Evolutionary conservation across 2,797 vertebrate genomes (phyloP), one percentile per base, ranked within the genome.

Genomic region (Neosilurus mollespiculum): DNA sequence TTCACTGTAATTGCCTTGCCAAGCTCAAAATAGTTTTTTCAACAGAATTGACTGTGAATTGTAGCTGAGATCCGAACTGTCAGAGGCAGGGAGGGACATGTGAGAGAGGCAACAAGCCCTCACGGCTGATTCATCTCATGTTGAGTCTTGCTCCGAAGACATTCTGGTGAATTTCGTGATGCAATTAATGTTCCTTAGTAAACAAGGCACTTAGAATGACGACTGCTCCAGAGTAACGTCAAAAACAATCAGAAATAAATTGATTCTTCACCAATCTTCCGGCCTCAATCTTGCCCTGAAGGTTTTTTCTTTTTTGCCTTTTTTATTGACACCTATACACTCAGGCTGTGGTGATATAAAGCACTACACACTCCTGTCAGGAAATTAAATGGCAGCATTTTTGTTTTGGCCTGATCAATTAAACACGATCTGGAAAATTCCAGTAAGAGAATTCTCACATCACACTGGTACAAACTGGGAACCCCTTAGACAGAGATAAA

Each of bases 341-440:
- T 37, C 80, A 54, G 87, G 85, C 85, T 87, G 83, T 86, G 30
- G 53, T 54, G 56, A 71, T 30, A 67, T 26, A 24, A 12, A 43
- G 53, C 62, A 34, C 73, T 66, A 83, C 75, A 37, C 59, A 75
- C 58, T 20, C 66, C 77, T 81, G 34, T 78, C 66, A 64, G 70
- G 8, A 78, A 71, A 89, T 87, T 90, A 92, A 92, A 93, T 91
- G 90, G 86, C 90, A 90, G 73, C 81, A 43, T 81, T 71, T 83
- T 83, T 43, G 43, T 87, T 87, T 76, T 78, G 82, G 85, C 53
- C 81, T 87, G 89, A 93, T 93, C 90, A 93, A 91, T 92, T 92
- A 90, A 78, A 84, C 81, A 85, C 69, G 89, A 89, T 89, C 88
- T 90, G 88, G 88, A 90, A 75, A 92, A 89, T 81, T 51, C 85